A percentile compares a stretch with the other conserved stretches of the same genome.
phyloP scores from a whole-genome alignment of 2,888 invertebrate genomes.

The Serrognathus titanus region DNA sequence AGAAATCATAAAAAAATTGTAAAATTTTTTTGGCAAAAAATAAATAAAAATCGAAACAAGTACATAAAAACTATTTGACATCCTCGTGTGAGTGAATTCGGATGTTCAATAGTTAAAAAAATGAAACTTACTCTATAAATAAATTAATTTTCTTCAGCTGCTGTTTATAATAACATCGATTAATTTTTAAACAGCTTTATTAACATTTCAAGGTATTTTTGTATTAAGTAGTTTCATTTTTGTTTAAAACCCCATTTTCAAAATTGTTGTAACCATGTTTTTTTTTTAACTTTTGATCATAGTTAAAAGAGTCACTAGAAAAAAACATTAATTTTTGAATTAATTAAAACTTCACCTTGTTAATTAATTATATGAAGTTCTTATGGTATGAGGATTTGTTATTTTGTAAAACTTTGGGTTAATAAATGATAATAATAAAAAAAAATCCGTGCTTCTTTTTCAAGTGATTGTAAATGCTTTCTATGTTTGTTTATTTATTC shows the following conservation, averaged over 20 bases:
- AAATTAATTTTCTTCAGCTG: not conserved
- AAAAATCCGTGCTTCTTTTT: not conserved
- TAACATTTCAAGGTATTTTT: not conserved
- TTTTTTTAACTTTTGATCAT: not conserved
- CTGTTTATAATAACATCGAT: not conserved
- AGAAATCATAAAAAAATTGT: conserved; percentile 18
- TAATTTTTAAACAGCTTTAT: not conserved
- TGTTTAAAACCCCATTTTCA: not conserved
- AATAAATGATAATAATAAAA: conserved; percentile 9
- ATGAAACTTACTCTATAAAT: not conserved
- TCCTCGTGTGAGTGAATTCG: not conserved
- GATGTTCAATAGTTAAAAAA: conserved; percentile 1
- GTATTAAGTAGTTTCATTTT: not conserved
- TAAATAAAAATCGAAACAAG: conserved; percentile 19
- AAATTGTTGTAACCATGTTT: not conserved
- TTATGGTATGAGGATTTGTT: conserved; percentile 13
- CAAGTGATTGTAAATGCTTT: not conserved
- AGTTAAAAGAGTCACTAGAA: not conserved
- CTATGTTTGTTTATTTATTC: too few relatives aligned
- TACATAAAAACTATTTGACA: conserved; percentile 14
- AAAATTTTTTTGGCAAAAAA: conserved; percentile 24
- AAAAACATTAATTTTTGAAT: not conserved
- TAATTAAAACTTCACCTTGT: not conserved
- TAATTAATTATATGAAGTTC: conserved; percentile 4
- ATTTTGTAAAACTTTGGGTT: conserved; percentile 16